Base-by-base conservation (phyloP, 2,113 vertebrate genomes). In the Nothoprocta pentlandii region DNA sequence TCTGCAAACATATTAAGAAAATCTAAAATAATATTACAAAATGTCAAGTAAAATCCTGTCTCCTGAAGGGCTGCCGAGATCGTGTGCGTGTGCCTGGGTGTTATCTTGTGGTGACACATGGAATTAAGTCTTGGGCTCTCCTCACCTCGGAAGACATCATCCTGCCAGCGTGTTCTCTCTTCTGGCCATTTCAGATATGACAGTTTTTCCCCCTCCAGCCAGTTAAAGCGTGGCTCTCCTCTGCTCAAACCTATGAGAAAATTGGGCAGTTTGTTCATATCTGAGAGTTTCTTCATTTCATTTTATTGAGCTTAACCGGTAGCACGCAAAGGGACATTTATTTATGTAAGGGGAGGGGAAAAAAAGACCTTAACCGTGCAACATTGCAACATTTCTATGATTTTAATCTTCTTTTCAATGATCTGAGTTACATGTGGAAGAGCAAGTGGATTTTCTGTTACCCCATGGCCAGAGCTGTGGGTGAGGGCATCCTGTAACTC, bases 71-170 rank as follows among this genome's bases (percentile, higher is more conserved):
- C 94, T 95, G 95, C 86, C 93, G 94, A 89, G 66, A 95, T 96
- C 95, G 91, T 91, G 59, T 81, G 86, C 7, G 0, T 87, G 68
- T 79, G 84, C 80, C 79, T 82, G 22, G 75, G 39, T 91, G 87
- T 95, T 96, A 96, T 95, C 93, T 94, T 94, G 80, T 73, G 36
- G 91, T 96, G 95, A 93, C 95, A 96, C 86, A 87, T 87, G 92
- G 95, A 93, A 94, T 95, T 95, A 93, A 96, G 87, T 88, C 95
- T 90, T 96, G 93, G 92, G 80, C 76, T 90, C 3, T 44, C 59
- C 71, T 95, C 89, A 95, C 89, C 91, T 96, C 77, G 42, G 76
- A 95, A 92, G 73, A 54, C 89, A 90, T 84, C 73, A 54, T 91
- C 91, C 89, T 94, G 94, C 81, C 86, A 95, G 71, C 3, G 2